phyloP scores from a whole-genome alignment of 2,797 vertebrate species.

The Mus minutoides region DNA sequence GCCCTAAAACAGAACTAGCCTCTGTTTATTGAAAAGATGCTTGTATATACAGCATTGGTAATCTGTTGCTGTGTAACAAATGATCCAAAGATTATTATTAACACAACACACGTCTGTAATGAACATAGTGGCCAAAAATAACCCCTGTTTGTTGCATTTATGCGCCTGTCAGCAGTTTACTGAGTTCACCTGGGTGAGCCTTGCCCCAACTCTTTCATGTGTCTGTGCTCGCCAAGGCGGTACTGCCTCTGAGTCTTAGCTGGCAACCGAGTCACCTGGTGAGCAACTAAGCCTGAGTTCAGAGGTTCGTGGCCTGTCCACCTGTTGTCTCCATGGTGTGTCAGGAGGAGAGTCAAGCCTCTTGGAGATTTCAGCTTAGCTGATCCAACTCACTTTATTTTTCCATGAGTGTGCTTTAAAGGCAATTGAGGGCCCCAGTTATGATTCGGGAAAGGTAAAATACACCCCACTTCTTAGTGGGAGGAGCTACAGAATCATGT shows the following conservation, averaged over 20 bases:
- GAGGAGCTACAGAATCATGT: not conserved
- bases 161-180: not conserved
- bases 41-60: not conserved
- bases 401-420: not conserved
- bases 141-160: not conserved
- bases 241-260: not conserved
- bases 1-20: not conserved
- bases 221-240: not conserved
- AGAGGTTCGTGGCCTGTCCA: no score
- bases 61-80: not conserved
- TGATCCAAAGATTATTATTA: not conserved
- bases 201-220: not conserved
- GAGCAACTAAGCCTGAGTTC: not conserved
- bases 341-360: not conserved
- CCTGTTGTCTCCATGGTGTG: not conserved
- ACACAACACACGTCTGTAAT: not conserved
- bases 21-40: conserved; percentile 10
- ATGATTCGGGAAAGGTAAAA: not conserved
- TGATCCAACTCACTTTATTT: not conserved
- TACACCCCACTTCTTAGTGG: not conserved
- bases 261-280: not conserved
- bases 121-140: not conserved
- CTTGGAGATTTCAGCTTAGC: not conserved
- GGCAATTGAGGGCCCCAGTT: not conserved
- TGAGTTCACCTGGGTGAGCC: not conserved